phyloP scores from a whole-genome alignment of 2,113 vertebrate species.

The Sebastes fasciatus region DNA sequence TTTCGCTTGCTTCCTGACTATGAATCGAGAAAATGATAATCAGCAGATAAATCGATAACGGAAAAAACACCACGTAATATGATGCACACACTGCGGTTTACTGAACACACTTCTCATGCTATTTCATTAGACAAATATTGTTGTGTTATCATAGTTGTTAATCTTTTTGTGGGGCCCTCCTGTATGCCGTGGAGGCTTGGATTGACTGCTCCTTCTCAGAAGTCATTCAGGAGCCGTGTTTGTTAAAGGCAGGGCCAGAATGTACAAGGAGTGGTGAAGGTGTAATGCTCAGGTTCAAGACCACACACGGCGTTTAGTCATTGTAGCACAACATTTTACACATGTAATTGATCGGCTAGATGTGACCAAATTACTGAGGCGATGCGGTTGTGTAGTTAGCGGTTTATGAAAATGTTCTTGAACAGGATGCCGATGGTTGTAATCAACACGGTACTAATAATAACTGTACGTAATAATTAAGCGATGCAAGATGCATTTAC shows the following conservation, averaged over 20 bases:
- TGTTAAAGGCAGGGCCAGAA: conserved; percentile 79
- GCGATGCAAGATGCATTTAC: not conserved
- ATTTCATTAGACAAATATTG: not conserved
- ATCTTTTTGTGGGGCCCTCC: not conserved
- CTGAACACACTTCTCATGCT: not conserved
- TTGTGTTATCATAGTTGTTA: not conserved
- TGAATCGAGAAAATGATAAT: not conserved
- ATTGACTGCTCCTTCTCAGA: conserved; percentile 43
- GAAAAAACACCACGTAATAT: not conserved
- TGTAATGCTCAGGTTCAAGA: conserved; percentile 31
- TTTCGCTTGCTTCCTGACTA: not conserved
- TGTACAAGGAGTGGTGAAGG: conserved; percentile 68
- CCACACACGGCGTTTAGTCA: not conserved
- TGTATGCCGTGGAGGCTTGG: conserved; percentile 11
- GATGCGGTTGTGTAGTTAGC: not conserved
- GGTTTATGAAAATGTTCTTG: conserved; percentile 1
- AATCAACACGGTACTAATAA: not conserved
- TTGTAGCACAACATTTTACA: not conserved
- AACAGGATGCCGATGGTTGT: not conserved
- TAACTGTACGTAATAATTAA: not conserved
- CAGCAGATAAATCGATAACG: not conserved
- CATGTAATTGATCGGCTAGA: conserved; percentile 1
- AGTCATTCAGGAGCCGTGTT: conserved; percentile 68
- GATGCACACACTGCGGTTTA: not conserved
- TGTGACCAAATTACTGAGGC: conserved; percentile 2